A percentile compares a stretch with the other conserved stretches of the same genome.
Evolutionary conservation across 2,888 invertebrate species (phyloP).

Genomic region (Xestobium rufovillosum): DNA sequence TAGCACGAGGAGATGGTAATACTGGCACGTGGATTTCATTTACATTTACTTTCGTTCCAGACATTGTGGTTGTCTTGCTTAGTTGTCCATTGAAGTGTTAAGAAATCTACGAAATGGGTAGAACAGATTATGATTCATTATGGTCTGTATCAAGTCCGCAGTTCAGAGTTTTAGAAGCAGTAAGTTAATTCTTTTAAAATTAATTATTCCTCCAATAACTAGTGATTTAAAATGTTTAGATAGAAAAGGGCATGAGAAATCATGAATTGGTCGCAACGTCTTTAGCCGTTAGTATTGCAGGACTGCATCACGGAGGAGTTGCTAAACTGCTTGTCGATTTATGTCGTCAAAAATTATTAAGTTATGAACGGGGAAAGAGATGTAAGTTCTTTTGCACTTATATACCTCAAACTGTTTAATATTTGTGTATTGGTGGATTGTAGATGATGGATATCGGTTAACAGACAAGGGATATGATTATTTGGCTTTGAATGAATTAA

Average conservation of each 20-base stretch:
- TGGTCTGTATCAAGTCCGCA: too few species aligned
- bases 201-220: too few species aligned
- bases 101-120: too few species aligned
- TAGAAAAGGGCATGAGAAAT: conserved; percentile 99
- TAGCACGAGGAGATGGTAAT: too few species aligned
- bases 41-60: too few species aligned
- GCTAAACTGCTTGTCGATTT: conserved; percentile 85
- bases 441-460: conserved; percentile 93
- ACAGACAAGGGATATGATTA: conserved; percentile 97
- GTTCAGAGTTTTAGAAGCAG: too few species aligned
- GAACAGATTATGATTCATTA: too few species aligned
- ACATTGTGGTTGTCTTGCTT: too few species aligned
- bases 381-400: conserved; percentile 51
- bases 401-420: neutral
- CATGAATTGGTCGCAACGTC: conserved; percentile 92
- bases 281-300: conserved; percentile 86
- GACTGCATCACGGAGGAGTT: conserved; percentile 86
- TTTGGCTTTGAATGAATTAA: conserved; percentile 82
- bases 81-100: too few species aligned
- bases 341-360: conserved; percentile 82
- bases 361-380: conserved; percentile 90
- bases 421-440: conserved; percentile 24
- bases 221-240: too few species aligned
- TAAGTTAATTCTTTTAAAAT: too few species aligned
- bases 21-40: too few species aligned